A percentile compares a stretch with the other conserved stretches of the same genome.
These are phyloP conservation scores for Phenganax stokvisi DNA, from an alignment of 92 coral and sea anemone species.

Conservation along the genomic window DNA sequence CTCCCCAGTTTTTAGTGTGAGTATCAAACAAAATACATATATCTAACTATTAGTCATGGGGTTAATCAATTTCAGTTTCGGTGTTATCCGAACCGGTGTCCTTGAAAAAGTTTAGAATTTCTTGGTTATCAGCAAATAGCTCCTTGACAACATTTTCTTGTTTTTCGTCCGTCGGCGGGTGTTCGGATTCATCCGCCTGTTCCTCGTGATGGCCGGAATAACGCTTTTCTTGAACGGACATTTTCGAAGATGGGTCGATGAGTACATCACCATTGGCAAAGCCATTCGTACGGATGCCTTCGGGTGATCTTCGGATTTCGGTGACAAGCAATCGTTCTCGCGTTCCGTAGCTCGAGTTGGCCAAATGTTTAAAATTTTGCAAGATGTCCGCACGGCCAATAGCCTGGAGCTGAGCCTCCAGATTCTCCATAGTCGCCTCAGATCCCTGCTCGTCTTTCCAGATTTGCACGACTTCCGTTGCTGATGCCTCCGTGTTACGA, in stretches of 20 bases:
- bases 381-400: conserved; percentile 76
- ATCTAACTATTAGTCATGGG: conserved; percentile 21
- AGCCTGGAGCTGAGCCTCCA: conserved; percentile 70
- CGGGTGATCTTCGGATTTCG: conserved; percentile 44
- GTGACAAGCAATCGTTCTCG: conserved; percentile 65
- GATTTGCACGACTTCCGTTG: conserved; percentile 64
- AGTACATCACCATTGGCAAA: conserved; percentile 14
- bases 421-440: conserved; percentile 82
- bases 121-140: conserved; percentile 82
- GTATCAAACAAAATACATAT: neutral
- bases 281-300: neutral
- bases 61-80: conserved; percentile 66
- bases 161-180: conserved; percentile 45
- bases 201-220: conserved; percentile 36
- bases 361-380: conserved; percentile 76
- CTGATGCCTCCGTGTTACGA: conserved; percentile 48
- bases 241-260: conserved; percentile 14
- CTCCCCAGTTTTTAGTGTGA: neutral
- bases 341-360: conserved; percentile 79
- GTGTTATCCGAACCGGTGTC: conserved; percentile 42
- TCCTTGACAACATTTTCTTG: conserved; percentile 66
- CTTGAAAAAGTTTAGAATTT: conserved; percentile 74
- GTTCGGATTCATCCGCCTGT: conserved; percentile 46
- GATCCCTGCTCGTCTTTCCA: conserved; percentile 84
- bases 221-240: conserved; percentile 32